These are phyloP conservation scores for Bergia sp. DNA, from an alignment of 92 coral and sea anemone genomes.

Conservation along the genomic window DNA sequence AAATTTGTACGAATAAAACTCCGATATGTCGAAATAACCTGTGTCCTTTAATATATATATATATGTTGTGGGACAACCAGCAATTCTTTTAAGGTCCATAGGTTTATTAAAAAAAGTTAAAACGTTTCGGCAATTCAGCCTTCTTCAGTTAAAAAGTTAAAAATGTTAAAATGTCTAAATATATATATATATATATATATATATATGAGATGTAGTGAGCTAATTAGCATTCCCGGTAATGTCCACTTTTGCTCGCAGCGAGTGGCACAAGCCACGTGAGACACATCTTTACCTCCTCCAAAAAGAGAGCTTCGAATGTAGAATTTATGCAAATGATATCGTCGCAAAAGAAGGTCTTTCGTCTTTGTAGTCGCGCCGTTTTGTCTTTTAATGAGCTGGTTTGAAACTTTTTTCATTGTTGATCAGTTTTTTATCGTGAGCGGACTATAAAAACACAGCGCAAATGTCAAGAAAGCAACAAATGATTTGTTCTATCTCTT, in stretches of 20 bases:
- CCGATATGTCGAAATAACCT: no score
- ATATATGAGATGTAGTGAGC: not conserved
- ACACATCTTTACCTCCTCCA: not conserved
- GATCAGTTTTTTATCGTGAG: not conserved
- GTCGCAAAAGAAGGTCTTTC: not conserved
- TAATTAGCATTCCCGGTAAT: constrained; percentile 26
- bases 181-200: not conserved
- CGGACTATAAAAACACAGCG: constrained; percentile 2
- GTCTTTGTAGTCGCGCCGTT: constrained; percentile 4
- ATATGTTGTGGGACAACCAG: no score
- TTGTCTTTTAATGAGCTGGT: constrained; percentile 6
- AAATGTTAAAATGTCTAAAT: not conserved
- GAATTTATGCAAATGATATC: not conserved
- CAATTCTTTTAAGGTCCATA: no score
- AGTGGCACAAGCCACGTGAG: not conserved
- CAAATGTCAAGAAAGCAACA: constrained; percentile 22
- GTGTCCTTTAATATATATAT: no score
- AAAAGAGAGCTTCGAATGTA: not conserved
- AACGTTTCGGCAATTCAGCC: no score
- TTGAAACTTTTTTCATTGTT: not conserved
- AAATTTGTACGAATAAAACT: no score
- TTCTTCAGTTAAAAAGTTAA: no score
- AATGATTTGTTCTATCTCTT: constrained; percentile 1
- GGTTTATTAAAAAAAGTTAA: not conserved
- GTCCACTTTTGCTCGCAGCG: not conserved